Evolutionary conservation across 2,888 invertebrate genomes (phyloP), one percentile per base, ranked within the genome.

Genomic region (Cataglyphis altisquamis): DNA sequence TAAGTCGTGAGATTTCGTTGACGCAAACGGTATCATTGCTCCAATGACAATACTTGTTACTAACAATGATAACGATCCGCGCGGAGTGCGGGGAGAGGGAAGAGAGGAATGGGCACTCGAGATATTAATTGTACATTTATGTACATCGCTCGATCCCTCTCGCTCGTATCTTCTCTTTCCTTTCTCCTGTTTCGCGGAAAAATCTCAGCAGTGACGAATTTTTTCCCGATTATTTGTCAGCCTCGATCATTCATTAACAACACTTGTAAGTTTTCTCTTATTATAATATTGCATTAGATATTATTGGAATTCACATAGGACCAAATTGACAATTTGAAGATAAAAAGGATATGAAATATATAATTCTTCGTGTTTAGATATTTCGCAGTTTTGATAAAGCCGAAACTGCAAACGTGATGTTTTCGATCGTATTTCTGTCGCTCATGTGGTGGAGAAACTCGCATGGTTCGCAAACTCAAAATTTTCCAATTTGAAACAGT

Each of bases 71-170:
- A 52, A 52, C n/a, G 52, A 52, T n/a, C 60, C 48, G 29, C 60
- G 25, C 21, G 45, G 6, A 6, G 29, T 29, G 2, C 29, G 36
- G 36, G 36, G 6, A 4, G 36, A 6, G 36, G 36, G 6, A 6
- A 32, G 29, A 29, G 29, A 29, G 36, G 25, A 60, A 80, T 48
- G 12, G 36, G 48, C 25, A 62, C 25, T 12, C 18, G 66, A 39
- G 60, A 77, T 66, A 66, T 57, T 67, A 75, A 82, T 66, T 48
- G 12, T 36, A 32, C 45, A 75, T 62, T 75, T 75, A 75, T 36
- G 25, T 60, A 4, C n/a, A n/a, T n/a, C 45, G 66, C 32, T 63
- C 77, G 32, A 52, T 75, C 66, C 29, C 73, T 64, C 39, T 64
- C 83, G 4, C 12, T 72, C 32, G 25, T 15, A 57, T 18, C 64